Base-by-base conservation (phyloP, 2,113 vertebrate species). In the Platysternon megacephalum region DNA sequence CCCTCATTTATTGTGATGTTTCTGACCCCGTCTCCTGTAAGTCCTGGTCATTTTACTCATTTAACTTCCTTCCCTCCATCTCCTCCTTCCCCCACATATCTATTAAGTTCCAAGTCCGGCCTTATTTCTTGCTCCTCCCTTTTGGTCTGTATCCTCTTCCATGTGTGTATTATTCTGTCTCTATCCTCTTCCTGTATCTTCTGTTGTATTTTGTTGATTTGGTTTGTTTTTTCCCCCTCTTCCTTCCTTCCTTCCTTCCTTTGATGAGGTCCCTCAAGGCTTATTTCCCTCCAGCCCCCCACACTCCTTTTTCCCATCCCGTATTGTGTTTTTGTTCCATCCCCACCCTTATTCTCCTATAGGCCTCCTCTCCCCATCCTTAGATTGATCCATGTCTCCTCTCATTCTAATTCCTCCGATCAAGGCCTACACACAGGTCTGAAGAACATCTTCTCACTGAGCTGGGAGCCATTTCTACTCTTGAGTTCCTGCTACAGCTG, bases 401-500 rank as follows among this genome's bases (percentile, higher is more conserved):
- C 65, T 72, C 65, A 72, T 72, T 72, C 35, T 39, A 22, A 72
- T 39, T 72, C 65, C 65, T 39, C 65, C 2, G 4, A 72, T 39
- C 17, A 21, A 72, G 19, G 65, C 65, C n/a, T n/a, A 8, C n/a
- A 72, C 32, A 39, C 17, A 72, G n/a, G 35, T 39, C 8, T 72
- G 8, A 49, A 86, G 84, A 95, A 56, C 46, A 46, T 65, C 65
- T 9, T 39, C 35, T 72, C n/a, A 39, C n/a, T 72, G 35, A 84
- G 48, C 79, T 92, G 83, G 82, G 92, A 93, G 88, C 80, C 55
- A 86, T 96, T 93, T 92, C 32, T 17, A 39, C 29, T 86, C 55
- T 89, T 91, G 88, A 95, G 92, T 94, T 94, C 83, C n/a, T 84
- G 24, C 80, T 91, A 39, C 93, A 95, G 92, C 92, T 92, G 83